Percentiles rank a stretch among this genome's conserved stretches.
Conservation (phyloP, 2,113 vertebrate genomes). For the Picathartes gymnocephalus region DNA sequence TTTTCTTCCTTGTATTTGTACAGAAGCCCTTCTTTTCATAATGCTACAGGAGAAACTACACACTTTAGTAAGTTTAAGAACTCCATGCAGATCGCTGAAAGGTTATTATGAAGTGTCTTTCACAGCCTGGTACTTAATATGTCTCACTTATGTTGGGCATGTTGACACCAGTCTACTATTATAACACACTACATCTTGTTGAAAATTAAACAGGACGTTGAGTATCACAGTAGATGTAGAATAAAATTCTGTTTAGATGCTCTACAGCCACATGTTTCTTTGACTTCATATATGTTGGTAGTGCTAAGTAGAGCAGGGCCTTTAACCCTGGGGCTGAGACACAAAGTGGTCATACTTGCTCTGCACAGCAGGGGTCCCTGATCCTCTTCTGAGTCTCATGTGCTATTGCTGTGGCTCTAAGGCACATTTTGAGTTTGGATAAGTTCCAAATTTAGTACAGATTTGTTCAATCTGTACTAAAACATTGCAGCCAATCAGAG, state of each 20-base stretch:
- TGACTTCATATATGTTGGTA: background rate
- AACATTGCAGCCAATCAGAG: background rate
- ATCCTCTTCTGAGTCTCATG: background rate
- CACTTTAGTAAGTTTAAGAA: background rate
- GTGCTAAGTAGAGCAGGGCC: background rate
- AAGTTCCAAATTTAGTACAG: background rate
- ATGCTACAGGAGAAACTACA: background rate
- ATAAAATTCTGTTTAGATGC: background rate
- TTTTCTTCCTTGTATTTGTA: background rate
- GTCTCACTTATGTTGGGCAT: background rate
- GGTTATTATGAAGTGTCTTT: background rate
- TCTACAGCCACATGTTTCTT: background rate
- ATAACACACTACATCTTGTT: background rate
- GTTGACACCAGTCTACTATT: background rate
- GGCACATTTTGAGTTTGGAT: background rate
- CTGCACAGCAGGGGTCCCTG: background rate
- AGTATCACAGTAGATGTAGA: background rate
- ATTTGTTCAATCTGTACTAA: background rate
- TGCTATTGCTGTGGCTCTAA: background rate
- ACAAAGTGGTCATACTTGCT: rapidly evolving
- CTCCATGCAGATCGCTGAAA: background rate
- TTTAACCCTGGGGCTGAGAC: background rate
- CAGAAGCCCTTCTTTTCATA: background rate
- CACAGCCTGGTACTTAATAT: background rate
- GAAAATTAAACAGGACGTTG: background rate